Evolutionary conservation across 2,113 vertebrate genomes (phyloP), one percentile per base, ranked within the genome.

Genomic region (Pterophyllum scalare): DNA sequence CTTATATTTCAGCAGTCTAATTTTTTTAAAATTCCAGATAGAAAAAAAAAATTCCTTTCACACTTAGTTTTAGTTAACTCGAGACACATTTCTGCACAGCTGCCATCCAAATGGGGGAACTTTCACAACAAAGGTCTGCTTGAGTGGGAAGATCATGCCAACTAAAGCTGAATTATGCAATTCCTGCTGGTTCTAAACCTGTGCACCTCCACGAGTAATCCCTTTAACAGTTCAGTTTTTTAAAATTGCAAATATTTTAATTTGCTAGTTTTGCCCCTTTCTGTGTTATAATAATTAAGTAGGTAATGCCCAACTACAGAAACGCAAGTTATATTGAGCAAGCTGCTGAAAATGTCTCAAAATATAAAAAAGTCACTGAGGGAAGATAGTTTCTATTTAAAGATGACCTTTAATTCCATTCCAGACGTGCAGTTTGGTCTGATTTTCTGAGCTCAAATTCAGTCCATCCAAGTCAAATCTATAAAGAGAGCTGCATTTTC

Each of bases 401-500:
- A 86, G 59, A 33, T 22, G 75, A 20, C 35, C 70, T 77, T 90
- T 19, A 72, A 26, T 31, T 79, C 62, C 49, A 38, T 22, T 59
- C 19, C 28, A 79, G 12, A 54, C 2, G 15, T 40, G n/a, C 43
- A 75, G 22, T 83, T 67, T 83, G 79, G 72, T 82, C 56, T 77
- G 56, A 20, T 87, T 65, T 77, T 84, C 35, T 67, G 61, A 81
- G 64, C 62, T 84, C 84, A 75, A 72, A 84, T 22, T 59, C 22
- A 79, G 61, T 67, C 4, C 31, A 31, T 89, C 70, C 72, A 81
- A 28, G 64, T 87, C 61, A 77, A 67, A 84, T 83, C 89, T 79
- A 81, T 88, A 84, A 89, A 90, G 77, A 75, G 57, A 75, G 62
- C 38, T 80, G 33, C 89, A 81, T 92, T 86, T 85, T 67, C 62